Conservation (phyloP, 1,140 invertebrate genomes). For the Piezodorus guildinii region DNA sequence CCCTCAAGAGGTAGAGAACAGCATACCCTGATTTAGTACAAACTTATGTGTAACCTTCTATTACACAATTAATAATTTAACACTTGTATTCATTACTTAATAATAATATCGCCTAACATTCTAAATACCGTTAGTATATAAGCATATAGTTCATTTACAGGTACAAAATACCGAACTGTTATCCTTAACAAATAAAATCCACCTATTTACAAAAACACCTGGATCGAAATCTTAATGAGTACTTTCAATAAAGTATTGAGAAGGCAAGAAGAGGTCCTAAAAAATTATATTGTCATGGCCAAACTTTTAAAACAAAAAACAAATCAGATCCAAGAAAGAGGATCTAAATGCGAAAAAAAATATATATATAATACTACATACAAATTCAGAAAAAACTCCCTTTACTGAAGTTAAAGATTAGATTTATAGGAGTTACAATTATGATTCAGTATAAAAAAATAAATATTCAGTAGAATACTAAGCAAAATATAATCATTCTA, state of each 20-base stretch:
- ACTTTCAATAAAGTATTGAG: background rate
- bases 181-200: constrained; percentile 12
- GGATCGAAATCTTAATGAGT: background rate
- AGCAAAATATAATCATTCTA: constrained; percentile 11
- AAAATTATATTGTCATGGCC: constrained; percentile 12
- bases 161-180: constrained; percentile 12
- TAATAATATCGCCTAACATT: background rate
- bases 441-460: constrained; percentile 2
- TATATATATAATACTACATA: too few relatives aligned
- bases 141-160: background rate
- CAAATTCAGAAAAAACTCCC: too few relatives aligned
- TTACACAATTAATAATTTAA: background rate
- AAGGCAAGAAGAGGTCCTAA: constrained; percentile 10
- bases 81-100: background rate
- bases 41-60: background rate
- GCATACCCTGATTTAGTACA: constrained; percentile 9
- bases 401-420: too few relatives aligned
- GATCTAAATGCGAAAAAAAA: background rate
- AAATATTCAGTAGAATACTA: constrained; percentile 13
- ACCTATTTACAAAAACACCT: background rate
- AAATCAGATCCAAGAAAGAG: constrained; percentile 4
- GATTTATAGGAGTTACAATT: too few relatives aligned
- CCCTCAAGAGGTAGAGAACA: constrained; percentile 2
- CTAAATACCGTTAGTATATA: constrained; percentile 3
- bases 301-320: background rate